A percentile compares a stretch with the other conserved stretches of the same genome.
These are phyloP conservation scores for Hypothenemus hampei DNA, from an alignment of 1,140 invertebrate genomes.

Conservation along the genomic window DNA sequence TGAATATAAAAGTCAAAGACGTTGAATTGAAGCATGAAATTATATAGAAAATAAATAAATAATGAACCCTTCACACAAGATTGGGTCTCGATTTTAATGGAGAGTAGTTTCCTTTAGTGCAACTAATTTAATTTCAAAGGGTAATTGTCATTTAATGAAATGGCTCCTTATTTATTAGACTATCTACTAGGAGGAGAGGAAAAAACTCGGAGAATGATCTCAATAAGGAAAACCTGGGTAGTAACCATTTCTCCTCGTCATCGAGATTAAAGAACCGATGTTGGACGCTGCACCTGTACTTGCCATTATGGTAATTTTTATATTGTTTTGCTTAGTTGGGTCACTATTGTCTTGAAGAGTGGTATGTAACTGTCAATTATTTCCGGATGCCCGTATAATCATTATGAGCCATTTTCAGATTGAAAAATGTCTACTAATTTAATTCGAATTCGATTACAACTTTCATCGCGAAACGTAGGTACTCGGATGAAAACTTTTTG, in stretches of 20 bases:
- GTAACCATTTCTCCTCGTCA: slow-evolving; percentile 11
- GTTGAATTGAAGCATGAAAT: no score
- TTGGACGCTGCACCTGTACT: slow-evolving; percentile 18
- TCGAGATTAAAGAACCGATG: slow-evolving; percentile 18
- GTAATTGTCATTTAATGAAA: no score
- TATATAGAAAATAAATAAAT: no score
- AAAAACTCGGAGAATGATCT: slow-evolving; percentile 5
- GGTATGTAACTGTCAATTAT: slow-evolving; percentile 16
- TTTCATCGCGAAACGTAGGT: no score
- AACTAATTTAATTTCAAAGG: no score
- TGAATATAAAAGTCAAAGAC: no score
- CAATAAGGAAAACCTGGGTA: slow-evolving; percentile 5
- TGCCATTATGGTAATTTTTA: slow-evolving; percentile 21
- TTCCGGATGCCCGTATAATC: slow-evolving; percentile 13
- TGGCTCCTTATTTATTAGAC: background rate
- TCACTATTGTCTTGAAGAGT: slow-evolving; percentile 17
- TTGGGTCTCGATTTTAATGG: no score
- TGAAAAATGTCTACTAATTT: no score
- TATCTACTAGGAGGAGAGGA: background rate
- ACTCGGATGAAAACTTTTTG: background rate
- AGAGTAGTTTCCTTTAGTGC: no score
- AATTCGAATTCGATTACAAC: no score
- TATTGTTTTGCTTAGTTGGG: slow-evolving; percentile 23
- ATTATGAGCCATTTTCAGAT: no score
- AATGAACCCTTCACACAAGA: no score